Evolutionary conservation across 2,888 invertebrate species (phyloP).

Genomic region (Pelosia muscerda): DNA sequence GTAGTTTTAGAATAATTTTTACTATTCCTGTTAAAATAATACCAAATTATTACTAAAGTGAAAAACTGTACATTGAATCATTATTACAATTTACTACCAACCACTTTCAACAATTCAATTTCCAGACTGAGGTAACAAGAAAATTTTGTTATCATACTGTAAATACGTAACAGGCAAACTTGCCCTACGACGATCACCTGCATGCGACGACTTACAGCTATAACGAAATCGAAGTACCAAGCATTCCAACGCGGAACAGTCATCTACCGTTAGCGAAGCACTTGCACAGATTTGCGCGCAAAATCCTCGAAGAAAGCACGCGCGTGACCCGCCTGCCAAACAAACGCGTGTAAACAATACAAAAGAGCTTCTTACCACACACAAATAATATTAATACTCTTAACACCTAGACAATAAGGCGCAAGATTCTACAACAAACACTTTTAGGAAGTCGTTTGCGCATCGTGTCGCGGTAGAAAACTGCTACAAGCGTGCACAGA

Average conservation of each 20-base stretch:
- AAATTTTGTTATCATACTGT: neutral
- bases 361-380: slow-evolving; percentile 28
- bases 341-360: slow-evolving; percentile 62
- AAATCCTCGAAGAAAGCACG: slow-evolving; percentile 84
- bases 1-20: too few species aligned
- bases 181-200: slow-evolving; percentile 28
- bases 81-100: neutral
- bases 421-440: slow-evolving; percentile 56
- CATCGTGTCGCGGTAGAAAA: slow-evolving; percentile 70
- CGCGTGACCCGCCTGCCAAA: slow-evolving; percentile 79
- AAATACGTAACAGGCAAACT: slow-evolving; percentile 5
- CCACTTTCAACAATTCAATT: neutral
- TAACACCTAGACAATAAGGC: slow-evolving; percentile 62
- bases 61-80: neutral
- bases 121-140: neutral
- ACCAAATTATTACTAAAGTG: too few species aligned
- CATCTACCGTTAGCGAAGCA: slow-evolving; percentile 79
- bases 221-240: slow-evolving; percentile 52
- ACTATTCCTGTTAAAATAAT: too few species aligned
- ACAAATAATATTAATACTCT: slow-evolving; percentile 26
- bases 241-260: slow-evolving; percentile 78
- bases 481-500: slow-evolving; percentile 75
- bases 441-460: slow-evolving; percentile 55
- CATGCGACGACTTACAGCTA: slow-evolving; percentile 49
- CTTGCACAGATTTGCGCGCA: slow-evolving; percentile 81